phyloP scores from a whole-genome alignment of 2,888 invertebrate genomes.

The Parochlus steinenii region DNA sequence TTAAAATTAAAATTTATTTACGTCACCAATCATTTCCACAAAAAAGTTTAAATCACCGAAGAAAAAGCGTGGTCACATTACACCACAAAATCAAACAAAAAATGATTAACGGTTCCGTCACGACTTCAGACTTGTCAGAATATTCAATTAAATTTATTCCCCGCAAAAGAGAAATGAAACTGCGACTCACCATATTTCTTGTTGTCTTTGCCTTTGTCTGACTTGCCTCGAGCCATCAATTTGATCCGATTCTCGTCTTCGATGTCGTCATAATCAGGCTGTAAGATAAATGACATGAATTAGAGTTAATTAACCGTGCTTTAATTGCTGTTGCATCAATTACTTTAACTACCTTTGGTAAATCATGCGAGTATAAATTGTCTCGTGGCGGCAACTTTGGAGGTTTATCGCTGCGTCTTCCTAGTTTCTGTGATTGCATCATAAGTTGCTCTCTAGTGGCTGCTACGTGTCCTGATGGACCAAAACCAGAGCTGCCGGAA shows the following conservation, averaged over 20 bases:
- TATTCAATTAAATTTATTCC: too few relatives aligned
- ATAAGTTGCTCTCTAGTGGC: slow-evolving; percentile 57
- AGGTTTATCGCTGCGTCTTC: slow-evolving; percentile 67
- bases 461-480: slow-evolving; percentile 43
- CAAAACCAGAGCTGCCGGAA: slow-evolving; percentile 44
- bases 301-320: slow-evolving; percentile 8
- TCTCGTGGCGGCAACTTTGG: slow-evolving; percentile 86
- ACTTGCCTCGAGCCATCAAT: slow-evolving; percentile 57
- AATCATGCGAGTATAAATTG: slow-evolving; percentile 64
- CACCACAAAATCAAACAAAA: too few relatives aligned
- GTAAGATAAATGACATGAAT: slow-evolving; percentile 18
- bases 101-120: too few relatives aligned
- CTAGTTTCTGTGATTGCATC: slow-evolving; percentile 40
- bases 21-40: too few relatives aligned
- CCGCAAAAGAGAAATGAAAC: too few relatives aligned
- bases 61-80: too few relatives aligned
- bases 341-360: slow-evolving; percentile 72
- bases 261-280: slow-evolving; percentile 85
- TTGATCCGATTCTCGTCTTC: slow-evolving; percentile 51
- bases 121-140: too few relatives aligned
- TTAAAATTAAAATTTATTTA: too few relatives aligned
- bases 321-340: not conserved
- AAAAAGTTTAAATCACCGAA: too few relatives aligned
- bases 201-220: slow-evolving; percentile 70
- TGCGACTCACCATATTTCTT: slow-evolving; percentile 85